A percentile compares a stretch with the other conserved stretches of the same genome.
Evolutionary conservation across 1,140 invertebrate genomes (phyloP).

Genomic region (Brachystomella parvula): DNA sequence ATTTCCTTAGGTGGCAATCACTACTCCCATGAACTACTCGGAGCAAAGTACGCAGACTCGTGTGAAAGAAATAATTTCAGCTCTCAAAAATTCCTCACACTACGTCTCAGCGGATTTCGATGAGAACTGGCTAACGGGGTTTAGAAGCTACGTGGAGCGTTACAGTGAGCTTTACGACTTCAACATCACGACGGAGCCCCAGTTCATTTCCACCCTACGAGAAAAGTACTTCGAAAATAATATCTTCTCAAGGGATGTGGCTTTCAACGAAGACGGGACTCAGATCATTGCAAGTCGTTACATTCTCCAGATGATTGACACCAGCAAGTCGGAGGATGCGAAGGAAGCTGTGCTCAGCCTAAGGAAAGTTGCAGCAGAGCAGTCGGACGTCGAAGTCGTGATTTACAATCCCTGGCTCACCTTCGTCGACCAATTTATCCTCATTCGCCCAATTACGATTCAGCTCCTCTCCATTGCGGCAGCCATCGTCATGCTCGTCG

Average conservation of each 20-base stretch:
- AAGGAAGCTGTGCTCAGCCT: conserved; percentile 79
- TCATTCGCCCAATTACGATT: conserved; percentile 81
- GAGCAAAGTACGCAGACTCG: conserved; percentile 45
- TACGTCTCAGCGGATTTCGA: conserved; percentile 52
- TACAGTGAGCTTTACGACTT: conserved; percentile 65
- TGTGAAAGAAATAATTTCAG: not conserved
- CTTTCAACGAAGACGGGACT: conserved; percentile 64
- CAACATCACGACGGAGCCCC: conserved; percentile 59
- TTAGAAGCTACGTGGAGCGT: conserved; percentile 63
- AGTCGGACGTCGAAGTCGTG: conserved; percentile 55
- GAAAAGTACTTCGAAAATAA: conserved; percentile 65
- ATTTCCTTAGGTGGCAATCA: conserved; percentile 70
- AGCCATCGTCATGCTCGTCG: conserved; percentile 89
- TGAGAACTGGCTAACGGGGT: conserved; percentile 82
- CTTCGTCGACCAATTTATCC: conserved; percentile 88
- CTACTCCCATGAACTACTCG: conserved; percentile 73
- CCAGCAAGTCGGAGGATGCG: conserved; percentile 77
- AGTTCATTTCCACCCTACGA: conserved; percentile 65
- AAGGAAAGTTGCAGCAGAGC: conserved; percentile 62
- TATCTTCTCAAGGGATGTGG: conserved; percentile 66
- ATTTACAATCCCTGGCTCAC: conserved; percentile 91
- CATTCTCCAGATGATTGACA: conserved; percentile 77
- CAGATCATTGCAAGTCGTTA: conserved; percentile 73
- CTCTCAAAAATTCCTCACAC: not conserved
- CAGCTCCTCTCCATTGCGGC: conserved; percentile 87